phyloP scores from a whole-genome alignment of 2,797 vertebrate genomes.

The Coluber constrictor region DNA sequence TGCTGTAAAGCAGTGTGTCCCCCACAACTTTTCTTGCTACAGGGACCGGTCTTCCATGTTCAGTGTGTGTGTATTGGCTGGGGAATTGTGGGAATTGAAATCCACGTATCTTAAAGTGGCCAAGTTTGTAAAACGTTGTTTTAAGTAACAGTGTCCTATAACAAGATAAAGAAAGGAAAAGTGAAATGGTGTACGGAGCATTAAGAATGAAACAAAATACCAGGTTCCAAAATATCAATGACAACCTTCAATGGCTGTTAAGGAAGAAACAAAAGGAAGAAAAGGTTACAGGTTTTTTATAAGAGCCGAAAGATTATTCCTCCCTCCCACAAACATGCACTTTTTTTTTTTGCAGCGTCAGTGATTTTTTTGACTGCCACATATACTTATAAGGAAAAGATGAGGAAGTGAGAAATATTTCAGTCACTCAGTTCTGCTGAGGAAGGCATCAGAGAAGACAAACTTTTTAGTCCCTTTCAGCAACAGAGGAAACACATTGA shows the following conservation, averaged over 20 bases:
- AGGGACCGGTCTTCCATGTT: not conserved
- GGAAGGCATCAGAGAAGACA: slow-evolving; percentile 50
- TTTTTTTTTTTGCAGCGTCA: slow-evolving; percentile 60
- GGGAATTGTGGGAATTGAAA: not conserved
- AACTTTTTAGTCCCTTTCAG: not conserved
- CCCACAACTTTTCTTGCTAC: not conserved
- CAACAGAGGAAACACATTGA: slow-evolving; percentile 74
- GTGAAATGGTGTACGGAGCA: not conserved
- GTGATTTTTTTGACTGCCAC: slow-evolving; percentile 60
- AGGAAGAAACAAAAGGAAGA: slow-evolving; percentile 58
- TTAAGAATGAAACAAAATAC: not conserved
- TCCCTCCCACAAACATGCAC: slow-evolving; percentile 5
- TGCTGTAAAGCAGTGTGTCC: not conserved
- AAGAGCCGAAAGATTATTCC: slow-evolving; percentile 35
- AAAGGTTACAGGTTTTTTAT: not conserved
- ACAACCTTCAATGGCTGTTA: not conserved
- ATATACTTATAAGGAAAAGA: slow-evolving; percentile 64
- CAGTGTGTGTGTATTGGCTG: not conserved
- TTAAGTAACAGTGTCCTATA: not conserved
- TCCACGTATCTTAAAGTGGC: not conserved
- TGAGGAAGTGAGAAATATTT: slow-evolving; percentile 76
- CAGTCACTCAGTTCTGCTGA: slow-evolving; percentile 33
- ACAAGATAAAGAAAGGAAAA: not conserved
- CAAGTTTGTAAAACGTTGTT: not conserved
- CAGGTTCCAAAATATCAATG: not conserved